phyloP scores from a whole-genome alignment of 1,140 invertebrate species.

The Tetraneura akinire region DNA sequence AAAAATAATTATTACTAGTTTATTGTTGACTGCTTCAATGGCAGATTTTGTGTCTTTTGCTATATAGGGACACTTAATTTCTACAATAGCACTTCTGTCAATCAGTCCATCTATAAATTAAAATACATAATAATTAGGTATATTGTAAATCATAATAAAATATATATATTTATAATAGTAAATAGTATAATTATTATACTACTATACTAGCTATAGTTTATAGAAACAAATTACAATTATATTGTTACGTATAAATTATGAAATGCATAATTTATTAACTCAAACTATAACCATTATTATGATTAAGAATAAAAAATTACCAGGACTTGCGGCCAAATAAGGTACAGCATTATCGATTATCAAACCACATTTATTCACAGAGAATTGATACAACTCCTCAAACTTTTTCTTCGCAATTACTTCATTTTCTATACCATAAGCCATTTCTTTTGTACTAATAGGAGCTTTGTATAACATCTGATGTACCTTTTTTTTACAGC shows the following conservation, averaged over 20 bases:
- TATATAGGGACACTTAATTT: slow-evolving; percentile 8
- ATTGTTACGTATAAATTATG: no score
- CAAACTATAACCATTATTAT: neutral
- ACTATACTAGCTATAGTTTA: neutral
- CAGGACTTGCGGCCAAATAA: slow-evolving; percentile 24
- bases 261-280: neutral
- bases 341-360: neutral
- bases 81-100: neutral
- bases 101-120: neutral
- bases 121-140: neutral
- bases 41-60: neutral
- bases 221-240: neutral
- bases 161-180: neutral
- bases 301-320: neutral
- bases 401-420: neutral
- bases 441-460: neutral
- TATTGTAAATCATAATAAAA: neutral
- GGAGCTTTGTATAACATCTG: neutral
- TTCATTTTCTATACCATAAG: neutral
- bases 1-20: no score
- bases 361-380: neutral
- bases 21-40: neutral
- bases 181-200: neutral
- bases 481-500: neutral
- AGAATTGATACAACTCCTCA: neutral